phyloP scores from a whole-genome alignment of 2,113 vertebrate genomes.

The Typhlomys cinereus region DNA sequence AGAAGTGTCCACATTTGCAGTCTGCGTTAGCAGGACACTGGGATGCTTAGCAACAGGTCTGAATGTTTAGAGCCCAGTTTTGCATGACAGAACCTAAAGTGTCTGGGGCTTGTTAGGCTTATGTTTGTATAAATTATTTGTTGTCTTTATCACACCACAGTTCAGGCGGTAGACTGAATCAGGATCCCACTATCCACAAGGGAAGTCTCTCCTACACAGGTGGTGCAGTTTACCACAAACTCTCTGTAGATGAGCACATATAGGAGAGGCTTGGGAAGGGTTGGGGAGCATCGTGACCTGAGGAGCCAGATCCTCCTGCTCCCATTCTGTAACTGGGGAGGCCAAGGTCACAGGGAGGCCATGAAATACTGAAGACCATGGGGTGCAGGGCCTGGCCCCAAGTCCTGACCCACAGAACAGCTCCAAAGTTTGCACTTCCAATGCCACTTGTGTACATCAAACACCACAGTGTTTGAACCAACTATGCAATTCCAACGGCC shows the following conservation, averaged over 20 bases:
- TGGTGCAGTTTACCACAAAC: background rate
- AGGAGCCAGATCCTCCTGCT: background rate
- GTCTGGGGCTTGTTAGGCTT: background rate
- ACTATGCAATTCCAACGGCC: conserved; percentile 37
- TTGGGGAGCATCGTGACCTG: background rate
- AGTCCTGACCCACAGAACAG: background rate
- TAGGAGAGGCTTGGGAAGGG: background rate
- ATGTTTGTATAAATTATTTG: conserved; percentile 65
- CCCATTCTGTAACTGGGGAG: background rate
- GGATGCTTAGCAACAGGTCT: background rate
- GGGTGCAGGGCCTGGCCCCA: background rate
- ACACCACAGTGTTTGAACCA: conserved; percentile 45
- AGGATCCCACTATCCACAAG: background rate
- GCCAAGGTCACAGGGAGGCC: background rate
- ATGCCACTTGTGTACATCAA: background rate
- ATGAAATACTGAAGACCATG: background rate
- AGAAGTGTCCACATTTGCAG: background rate
- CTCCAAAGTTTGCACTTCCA: background rate
- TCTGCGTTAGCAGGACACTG: background rate
- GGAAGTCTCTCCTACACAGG: background rate
- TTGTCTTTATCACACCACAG: background rate
- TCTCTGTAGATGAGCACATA: background rate
- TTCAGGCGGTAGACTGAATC: background rate
- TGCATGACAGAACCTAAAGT: background rate
- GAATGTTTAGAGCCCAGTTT: background rate